Evolutionary conservation across 2,797 vertebrate genomes (phyloP), one percentile per base, ranked within the genome.

Genomic region (Mormyrops boulengeri): DNA sequence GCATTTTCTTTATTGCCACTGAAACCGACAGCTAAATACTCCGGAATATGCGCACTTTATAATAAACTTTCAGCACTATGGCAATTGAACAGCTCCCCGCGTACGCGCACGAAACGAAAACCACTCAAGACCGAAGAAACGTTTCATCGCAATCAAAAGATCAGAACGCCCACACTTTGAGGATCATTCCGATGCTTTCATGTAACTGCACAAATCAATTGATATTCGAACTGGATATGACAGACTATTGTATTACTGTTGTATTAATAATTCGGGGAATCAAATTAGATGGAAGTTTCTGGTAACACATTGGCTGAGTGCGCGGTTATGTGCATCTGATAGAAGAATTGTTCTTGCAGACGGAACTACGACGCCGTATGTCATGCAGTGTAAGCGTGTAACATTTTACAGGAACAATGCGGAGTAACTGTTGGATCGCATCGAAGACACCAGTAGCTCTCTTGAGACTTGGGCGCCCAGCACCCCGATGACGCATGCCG

Each of bases 11-110:
- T 69, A 69, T 11, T 69, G 41, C 38, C 26, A 82, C 38, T 44
- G 73, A 38, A 80, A 82, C 19, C 77, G 34, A 19, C 19, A 19
- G 17, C 1, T 52, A 44, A 34, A 44, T 55, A 34, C 14, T 26
- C 3, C 9, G 19, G 22, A 49, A 52, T 49, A 30, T 9, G n/a
- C 22, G 11, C 50, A 34, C 85, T 90, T 89, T 89, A 90, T 55
- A 96, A 90, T 80, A 96, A 95, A 96, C 89, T 95, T 96, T 96
- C 95, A 96, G 95, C 94, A 95, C 94, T 93, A 90, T 90, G n/a
- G 19, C 52, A 44, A 66, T 55, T 26, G 93, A 93, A 95, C 95
- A 95, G 94, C 94, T 94, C 93, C 92, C 52, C 8, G 14, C 62
- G 62, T 30, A 30, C 62, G 11, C 62, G 62, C 62, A 34, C 62